These are phyloP conservation scores for Orius insidiosus DNA, from an alignment of 1,140 invertebrate genomes.

Conservation along the genomic window DNA sequence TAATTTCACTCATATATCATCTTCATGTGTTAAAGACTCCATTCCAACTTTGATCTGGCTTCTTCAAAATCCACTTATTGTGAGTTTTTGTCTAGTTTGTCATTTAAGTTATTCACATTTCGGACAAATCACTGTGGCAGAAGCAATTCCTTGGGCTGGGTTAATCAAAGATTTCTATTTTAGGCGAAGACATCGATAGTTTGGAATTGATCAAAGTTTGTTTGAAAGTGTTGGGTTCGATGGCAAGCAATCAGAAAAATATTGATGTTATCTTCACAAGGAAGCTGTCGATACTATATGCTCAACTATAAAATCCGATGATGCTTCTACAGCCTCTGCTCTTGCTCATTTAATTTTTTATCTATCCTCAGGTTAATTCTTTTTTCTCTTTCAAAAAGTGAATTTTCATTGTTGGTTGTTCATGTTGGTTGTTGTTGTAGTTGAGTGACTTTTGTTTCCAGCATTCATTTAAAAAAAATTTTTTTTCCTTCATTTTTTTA, in stretches of 20 bases:
- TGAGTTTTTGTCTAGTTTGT: constrained; percentile 25
- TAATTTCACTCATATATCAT: neutral
- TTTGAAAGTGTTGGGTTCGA: constrained; percentile 5
- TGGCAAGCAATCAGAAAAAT: neutral
- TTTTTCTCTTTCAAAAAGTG: neutral
- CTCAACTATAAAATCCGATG: neutral
- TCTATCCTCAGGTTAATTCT: constrained; percentile 9
- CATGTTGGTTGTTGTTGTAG: no score
- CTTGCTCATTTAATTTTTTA: constrained; percentile 6
- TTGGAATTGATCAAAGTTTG: constrained; percentile 1
- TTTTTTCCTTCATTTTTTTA: no score
- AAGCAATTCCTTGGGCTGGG: no score
- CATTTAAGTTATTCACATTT: no score
- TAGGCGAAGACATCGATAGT: constrained; percentile 6
- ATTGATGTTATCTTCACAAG: neutral
- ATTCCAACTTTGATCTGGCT: constrained; percentile 27
- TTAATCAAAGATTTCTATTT: no score
- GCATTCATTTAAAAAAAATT: no score
- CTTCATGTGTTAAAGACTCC: constrained; percentile 22
- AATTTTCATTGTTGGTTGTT: no score
- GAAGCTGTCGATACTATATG: constrained; percentile 3
- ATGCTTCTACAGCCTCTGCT: constrained; percentile 5
- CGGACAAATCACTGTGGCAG: no score
- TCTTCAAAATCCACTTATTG: constrained; percentile 29
- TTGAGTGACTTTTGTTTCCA: no score